A percentile compares a stretch with the other conserved stretches of the same genome.
These are phyloP conservation scores for Parnassius glacialis DNA, from an alignment of 2,888 invertebrate genomes.

Conservation along the genomic window DNA sequence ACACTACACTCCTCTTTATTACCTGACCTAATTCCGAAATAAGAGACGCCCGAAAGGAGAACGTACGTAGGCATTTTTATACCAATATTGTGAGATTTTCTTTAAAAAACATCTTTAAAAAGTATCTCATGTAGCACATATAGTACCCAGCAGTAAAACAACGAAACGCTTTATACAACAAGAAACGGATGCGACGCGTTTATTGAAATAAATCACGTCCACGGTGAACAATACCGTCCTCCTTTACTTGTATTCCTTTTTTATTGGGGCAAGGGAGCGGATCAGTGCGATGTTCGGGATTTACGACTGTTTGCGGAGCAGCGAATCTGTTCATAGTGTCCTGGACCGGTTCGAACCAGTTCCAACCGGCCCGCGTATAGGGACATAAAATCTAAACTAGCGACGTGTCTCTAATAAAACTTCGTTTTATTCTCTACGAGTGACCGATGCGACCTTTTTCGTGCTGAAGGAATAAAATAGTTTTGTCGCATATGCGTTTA, in stretches of 20 bases:
- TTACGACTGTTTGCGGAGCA: slow-evolving; percentile 64
- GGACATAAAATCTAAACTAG: slow-evolving; percentile 55
- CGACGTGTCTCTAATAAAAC: slow-evolving; percentile 52
- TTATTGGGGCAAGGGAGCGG: slow-evolving; percentile 47
- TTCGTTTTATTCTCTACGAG: slow-evolving; percentile 47
- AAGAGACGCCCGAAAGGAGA: too few relatives aligned
- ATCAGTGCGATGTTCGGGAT: slow-evolving; percentile 58
- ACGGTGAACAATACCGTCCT: slow-evolving; percentile 42
- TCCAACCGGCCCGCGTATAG: slow-evolving; percentile 41
- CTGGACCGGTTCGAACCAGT: slow-evolving; percentile 26
- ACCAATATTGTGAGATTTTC: too few relatives aligned
- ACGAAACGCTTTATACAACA: slow-evolving; percentile 22
- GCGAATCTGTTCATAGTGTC: slow-evolving; percentile 56
- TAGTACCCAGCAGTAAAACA: slow-evolving; percentile 17
- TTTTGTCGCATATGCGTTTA: neutral
- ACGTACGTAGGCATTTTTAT: too few relatives aligned
- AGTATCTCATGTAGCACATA: neutral
- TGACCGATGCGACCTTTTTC: slow-evolving; percentile 8
- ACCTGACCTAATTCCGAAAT: too few relatives aligned
- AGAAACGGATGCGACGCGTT: slow-evolving; percentile 42
- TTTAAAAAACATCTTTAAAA: too few relatives aligned
- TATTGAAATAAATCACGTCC: slow-evolving; percentile 63
- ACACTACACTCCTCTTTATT: too few relatives aligned
- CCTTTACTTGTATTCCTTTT: slow-evolving; percentile 36
- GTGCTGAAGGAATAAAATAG: slow-evolving; percentile 2